Conservation (phyloP, 2,888 invertebrate genomes). For the Venusia cambrica region DNA sequence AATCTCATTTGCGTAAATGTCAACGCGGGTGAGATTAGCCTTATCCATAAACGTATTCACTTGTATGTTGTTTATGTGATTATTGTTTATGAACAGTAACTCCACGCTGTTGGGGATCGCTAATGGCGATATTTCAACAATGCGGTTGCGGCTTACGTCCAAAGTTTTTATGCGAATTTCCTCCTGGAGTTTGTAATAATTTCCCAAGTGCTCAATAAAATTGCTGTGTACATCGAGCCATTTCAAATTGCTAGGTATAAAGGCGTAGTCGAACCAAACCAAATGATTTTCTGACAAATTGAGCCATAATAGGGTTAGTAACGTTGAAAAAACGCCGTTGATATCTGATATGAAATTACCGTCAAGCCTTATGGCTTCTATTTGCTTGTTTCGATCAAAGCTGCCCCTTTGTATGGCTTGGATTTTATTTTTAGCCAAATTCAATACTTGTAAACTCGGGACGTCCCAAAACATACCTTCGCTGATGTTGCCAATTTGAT, state of each 20-base stretch:
- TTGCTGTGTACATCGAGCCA: conserved; percentile 95
- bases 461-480: conserved; percentile 93
- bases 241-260: conserved; percentile 92
- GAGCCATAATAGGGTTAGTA: conserved; percentile 90
- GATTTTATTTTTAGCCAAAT: conserved; percentile 94
- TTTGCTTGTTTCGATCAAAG: conserved; percentile 89
- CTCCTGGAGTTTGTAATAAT: conserved; percentile 92
- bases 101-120: conserved; percentile 94
- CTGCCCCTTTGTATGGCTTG: conserved; percentile 90
- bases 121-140: conserved; percentile 88
- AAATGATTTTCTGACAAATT: conserved; percentile 95
- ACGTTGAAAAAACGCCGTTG: conserved; percentile 92
- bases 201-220: conserved; percentile 92
- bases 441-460: conserved; percentile 90
- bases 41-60: conserved; percentile 93
- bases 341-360: conserved; percentile 93
- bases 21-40: conserved; percentile 90
- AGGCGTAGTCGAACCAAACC: conserved; percentile 96
- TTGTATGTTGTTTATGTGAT: conserved; percentile 89
- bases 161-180: conserved; percentile 90
- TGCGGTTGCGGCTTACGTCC: conserved; percentile 94
- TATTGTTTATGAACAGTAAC: conserved; percentile 93
- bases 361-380: conserved; percentile 93
- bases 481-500: conserved; percentile 91
- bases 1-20: conserved; percentile 94